Conservation (phyloP, 2,113 vertebrate genomes). For the Antechinus stuartii region DNA sequence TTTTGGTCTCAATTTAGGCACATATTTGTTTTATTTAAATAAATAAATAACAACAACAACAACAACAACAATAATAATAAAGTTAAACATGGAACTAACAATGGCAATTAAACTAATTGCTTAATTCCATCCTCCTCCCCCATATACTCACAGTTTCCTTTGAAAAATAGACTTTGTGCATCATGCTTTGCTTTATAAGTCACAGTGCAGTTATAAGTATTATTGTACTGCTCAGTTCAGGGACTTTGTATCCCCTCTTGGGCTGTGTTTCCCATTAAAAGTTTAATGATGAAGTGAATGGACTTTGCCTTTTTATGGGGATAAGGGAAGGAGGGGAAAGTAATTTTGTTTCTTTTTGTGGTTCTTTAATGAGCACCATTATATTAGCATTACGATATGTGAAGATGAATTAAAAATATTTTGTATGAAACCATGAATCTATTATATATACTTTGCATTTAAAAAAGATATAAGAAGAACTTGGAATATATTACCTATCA, state of each 20-base stretch:
- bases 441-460: background rate
- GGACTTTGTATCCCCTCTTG: background rate
- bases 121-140: background rate
- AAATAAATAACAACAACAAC: background rate
- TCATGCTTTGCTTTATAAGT: background rate
- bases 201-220: background rate
- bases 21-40: background rate
- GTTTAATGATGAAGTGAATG: background rate
- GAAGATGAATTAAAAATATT: background rate
- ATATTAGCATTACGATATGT: background rate
- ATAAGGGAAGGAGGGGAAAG: background rate
- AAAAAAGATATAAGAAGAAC: background rate
- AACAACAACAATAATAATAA: background rate
- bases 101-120: background rate
- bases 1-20: background rate
- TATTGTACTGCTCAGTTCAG: background rate
- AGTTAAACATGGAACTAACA: background rate
- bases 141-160: background rate
- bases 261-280: background rate
- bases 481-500: background rate
- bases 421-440: background rate
- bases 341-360: background rate
- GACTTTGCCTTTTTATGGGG: background rate
- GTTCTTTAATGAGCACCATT: background rate
- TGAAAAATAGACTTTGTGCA: background rate